A percentile compares a stretch with the other conserved stretches of the same genome.
Conservation (phyloP, 2,113 vertebrate species). For the Callaeas wilsoni region DNA sequence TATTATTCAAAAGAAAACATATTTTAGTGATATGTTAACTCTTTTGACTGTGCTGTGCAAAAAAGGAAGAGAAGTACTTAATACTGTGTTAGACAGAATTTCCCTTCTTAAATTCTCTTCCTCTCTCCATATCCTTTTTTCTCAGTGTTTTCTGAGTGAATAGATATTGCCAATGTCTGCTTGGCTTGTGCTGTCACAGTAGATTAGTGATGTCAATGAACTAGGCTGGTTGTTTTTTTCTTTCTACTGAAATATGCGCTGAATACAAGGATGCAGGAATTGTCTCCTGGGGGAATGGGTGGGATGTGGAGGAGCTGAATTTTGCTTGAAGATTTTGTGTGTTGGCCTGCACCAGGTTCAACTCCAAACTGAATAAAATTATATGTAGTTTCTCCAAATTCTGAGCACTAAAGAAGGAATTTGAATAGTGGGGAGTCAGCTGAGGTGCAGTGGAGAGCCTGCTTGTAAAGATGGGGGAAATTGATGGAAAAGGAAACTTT, state of each 20-base stretch:
- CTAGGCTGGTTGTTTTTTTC: not conserved
- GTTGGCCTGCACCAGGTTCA: not conserved
- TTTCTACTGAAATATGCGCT: not conserved
- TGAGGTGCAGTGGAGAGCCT: not conserved
- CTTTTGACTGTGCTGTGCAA: not conserved
- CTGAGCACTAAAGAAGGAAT: not conserved
- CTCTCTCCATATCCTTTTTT: not conserved
- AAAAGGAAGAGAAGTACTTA: not conserved
- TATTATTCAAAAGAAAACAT: not conserved
- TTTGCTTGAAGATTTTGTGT: not conserved
- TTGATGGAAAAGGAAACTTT: not conserved
- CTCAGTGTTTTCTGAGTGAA: not conserved
- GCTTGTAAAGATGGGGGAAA: not conserved
- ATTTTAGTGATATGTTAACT: not conserved
- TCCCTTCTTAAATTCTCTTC: not conserved
- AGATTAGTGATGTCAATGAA: not conserved
- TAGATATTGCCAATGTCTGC: not conserved
- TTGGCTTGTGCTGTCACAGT: slow-evolving; percentile 33
- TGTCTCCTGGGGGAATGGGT: not conserved
- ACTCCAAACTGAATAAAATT: not conserved
- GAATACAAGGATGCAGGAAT: not conserved
- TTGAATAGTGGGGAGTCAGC: not conserved
- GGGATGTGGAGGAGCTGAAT: not conserved
- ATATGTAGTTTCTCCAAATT: not conserved
- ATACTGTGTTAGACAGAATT: not conserved